phyloP scores from a whole-genome alignment of 2,113 vertebrate genomes.

The Sclerurus mexicanus region DNA sequence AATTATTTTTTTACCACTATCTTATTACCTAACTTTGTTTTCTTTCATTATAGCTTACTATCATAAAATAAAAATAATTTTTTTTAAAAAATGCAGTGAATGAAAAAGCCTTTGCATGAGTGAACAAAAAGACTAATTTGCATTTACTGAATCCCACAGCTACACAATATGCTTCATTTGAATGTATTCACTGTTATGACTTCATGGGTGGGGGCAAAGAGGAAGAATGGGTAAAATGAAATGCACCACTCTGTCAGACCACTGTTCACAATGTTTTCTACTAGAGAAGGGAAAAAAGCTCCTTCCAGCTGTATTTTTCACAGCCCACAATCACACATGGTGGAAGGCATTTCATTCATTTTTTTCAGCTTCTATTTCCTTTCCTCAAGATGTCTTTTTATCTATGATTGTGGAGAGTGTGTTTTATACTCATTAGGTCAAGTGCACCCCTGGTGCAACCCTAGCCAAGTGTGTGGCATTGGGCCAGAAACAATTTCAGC shows the following conservation, averaged over 20 bases:
- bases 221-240: neutral
- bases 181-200: neutral
- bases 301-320: neutral
- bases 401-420: neutral
- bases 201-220: neutral
- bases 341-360: conserved; percentile 11
- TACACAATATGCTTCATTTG: neutral
- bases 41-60: neutral
- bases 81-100: neutral
- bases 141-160: neutral
- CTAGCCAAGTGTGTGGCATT: neutral
- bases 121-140: neutral
- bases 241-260: neutral
- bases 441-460: neutral
- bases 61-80: neutral
- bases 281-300: neutral
- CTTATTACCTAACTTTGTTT: neutral
- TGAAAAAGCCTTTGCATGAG: neutral
- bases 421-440: conserved; percentile 1
- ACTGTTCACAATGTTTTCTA: neutral
- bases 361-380: neutral
- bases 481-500: neutral
- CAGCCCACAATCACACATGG: neutral
- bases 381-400: neutral
- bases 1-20: neutral